These are phyloP conservation scores for Phallusia fumigata DNA, from an alignment of 23 tunicate species.

Conservation along the genomic window DNA sequence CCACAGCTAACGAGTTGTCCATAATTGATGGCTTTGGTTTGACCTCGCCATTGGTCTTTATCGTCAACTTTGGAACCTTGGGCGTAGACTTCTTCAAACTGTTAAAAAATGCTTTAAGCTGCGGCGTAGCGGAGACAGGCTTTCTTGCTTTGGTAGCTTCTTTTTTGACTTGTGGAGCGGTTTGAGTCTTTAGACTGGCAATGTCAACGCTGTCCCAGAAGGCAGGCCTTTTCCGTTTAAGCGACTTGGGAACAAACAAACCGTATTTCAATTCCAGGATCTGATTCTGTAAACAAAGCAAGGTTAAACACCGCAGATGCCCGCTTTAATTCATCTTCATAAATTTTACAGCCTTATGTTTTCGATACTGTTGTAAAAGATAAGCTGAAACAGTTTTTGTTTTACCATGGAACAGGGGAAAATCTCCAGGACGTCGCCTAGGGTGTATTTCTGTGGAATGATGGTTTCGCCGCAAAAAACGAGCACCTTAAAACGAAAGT, in stretches of 20 bases:
- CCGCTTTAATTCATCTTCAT: not conserved
- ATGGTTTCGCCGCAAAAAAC: conserved; percentile 48
- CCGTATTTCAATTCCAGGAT: conserved; percentile 31
- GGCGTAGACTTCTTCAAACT: conserved; percentile 9
- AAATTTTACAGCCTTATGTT: not conserved
- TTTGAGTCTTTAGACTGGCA: not conserved
- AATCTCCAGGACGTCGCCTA: conserved; percentile 52
- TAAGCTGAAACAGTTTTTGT: too few species aligned
- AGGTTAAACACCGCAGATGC: too few species aligned
- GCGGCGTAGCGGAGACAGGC: conserved; percentile 55
- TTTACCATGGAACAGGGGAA: conserved; percentile 63
- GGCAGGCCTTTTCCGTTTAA: conserved; percentile 21
- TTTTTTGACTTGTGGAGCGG: not conserved
- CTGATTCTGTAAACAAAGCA: conserved; percentile 42
- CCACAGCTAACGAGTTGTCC: not conserved
- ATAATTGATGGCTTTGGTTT: not conserved
- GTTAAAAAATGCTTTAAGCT: conserved; percentile 58
- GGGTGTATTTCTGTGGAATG: conserved; percentile 48
- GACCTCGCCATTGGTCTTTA: not conserved
- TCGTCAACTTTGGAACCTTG: not conserved
- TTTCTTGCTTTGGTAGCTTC: conserved; percentile 1
- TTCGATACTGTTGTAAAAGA: too few species aligned
- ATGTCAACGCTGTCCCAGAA: not conserved
- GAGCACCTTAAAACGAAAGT: conserved; percentile 42
- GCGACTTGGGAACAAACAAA: conserved; percentile 8